Conservation (phyloP, 2,113 vertebrate genomes). For the Pyrgilauda ruficollis region DNA sequence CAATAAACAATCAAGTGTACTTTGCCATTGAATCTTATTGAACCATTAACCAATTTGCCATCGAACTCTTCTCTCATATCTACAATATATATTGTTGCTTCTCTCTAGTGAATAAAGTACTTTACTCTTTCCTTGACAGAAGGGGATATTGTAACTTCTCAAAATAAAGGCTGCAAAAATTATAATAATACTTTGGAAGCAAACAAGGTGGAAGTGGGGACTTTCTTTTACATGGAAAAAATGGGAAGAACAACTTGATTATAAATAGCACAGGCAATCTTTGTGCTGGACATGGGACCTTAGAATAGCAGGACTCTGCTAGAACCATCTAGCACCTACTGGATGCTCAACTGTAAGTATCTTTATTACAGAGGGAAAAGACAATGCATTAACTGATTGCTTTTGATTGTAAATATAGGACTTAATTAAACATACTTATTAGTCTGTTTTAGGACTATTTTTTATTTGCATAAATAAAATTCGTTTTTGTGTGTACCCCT, state of each 20-base stretch:
- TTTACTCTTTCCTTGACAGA: background rate
- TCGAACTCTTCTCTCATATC: background rate
- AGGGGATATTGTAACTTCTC: background rate
- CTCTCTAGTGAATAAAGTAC: background rate
- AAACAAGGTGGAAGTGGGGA: background rate
- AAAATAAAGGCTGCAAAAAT: background rate
- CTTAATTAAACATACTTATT: background rate
- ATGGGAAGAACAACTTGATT: background rate
- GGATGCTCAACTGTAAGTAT: background rate
- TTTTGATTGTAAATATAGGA: background rate
- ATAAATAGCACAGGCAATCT: background rate
- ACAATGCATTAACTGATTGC: background rate
- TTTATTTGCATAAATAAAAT: background rate
- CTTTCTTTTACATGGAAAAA: background rate
- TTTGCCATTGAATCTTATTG: background rate
- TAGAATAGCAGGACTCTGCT: background rate
- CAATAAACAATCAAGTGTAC: background rate
- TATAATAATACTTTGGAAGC: background rate
- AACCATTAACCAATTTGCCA: background rate
- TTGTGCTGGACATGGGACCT: background rate
- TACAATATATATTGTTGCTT: background rate
- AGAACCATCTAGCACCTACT: background rate
- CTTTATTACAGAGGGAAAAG: background rate
- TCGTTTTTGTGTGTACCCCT: background rate
- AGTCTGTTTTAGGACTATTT: background rate